phyloP scores from a whole-genome alignment of 1,140 invertebrate species.

The Tetramorium simillimum region DNA sequence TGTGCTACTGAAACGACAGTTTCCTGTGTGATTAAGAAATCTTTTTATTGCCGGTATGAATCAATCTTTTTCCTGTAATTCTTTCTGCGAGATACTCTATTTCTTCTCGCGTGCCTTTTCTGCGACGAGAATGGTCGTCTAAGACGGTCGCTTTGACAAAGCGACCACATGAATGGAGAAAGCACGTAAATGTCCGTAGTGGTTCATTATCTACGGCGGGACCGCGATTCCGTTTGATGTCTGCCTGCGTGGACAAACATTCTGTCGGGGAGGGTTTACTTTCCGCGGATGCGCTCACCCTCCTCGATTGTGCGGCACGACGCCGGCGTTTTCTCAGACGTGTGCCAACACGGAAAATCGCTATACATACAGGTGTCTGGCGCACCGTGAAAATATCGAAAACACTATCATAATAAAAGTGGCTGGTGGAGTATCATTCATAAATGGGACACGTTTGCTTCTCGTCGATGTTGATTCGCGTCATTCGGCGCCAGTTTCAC shows the following conservation, averaged over 20 bases:
- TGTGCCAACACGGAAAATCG: constrained; percentile 46
- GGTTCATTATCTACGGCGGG: constrained; percentile 73
- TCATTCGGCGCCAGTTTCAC: not conserved
- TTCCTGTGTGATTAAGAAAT: constrained; percentile 16
- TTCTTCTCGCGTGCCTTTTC: constrained; percentile 28
- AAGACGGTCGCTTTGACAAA: constrained; percentile 37
- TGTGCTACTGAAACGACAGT: not conserved
- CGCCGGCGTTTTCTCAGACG: constrained; percentile 59
- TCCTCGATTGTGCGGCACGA: constrained; percentile 60
- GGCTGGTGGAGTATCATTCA: not conserved
- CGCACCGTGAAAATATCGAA: constrained; percentile 1
- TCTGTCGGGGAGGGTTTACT: constrained; percentile 65
- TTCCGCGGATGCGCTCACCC: constrained; percentile 66
- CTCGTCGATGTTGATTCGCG: not conserved
- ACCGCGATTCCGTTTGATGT: constrained; percentile 76
- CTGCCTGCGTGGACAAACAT: constrained; percentile 74
- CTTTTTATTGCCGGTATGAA: not conserved
- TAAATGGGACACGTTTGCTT: not conserved
- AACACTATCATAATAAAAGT: not conserved
- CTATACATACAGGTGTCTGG: constrained; percentile 37
- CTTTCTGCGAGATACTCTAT: not conserved
- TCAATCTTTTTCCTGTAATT: not conserved
- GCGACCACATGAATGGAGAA: constrained; percentile 34
- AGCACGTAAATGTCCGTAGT: constrained; percentile 56
- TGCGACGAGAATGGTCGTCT: constrained; percentile 6